A percentile compares a stretch with the other conserved stretches of the same genome.
These are phyloP conservation scores for Drosophila lowei DNA, from an alignment of 1,140 invertebrate species.

Conservation along the genomic window DNA sequence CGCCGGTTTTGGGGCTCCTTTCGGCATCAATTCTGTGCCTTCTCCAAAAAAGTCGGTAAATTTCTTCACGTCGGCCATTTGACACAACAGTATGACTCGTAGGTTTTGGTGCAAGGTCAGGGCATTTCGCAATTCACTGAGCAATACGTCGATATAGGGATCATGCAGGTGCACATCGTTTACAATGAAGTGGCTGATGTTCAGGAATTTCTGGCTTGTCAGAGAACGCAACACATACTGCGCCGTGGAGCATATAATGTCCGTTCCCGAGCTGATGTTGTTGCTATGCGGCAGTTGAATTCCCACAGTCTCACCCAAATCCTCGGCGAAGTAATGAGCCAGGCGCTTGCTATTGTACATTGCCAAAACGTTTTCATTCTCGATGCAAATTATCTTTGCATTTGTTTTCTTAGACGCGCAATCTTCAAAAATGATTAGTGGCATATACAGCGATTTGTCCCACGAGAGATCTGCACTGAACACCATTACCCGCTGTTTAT, in stretches of 20 bases:
- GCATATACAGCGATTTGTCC: constrained; percentile 62
- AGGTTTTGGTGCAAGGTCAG: constrained; percentile 89
- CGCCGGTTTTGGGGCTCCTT: not conserved
- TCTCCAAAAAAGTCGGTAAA: constrained; percentile 62
- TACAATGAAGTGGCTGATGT: constrained; percentile 93
- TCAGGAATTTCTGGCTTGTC: constrained; percentile 81
- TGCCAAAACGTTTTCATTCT: constrained; percentile 56
- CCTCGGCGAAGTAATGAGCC: constrained; percentile 92
- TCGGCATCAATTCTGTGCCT: constrained; percentile 29
- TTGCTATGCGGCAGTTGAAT: constrained; percentile 94
- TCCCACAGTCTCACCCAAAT: constrained; percentile 93
- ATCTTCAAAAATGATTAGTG: constrained; percentile 56
- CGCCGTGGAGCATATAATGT: constrained; percentile 64
- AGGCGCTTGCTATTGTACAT: constrained; percentile 76
- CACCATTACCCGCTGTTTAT: constrained; percentile 44
- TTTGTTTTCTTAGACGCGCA: constrained; percentile 34
- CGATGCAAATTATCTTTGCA: constrained; percentile 61
- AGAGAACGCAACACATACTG: constrained; percentile 61
- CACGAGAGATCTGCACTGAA: constrained; percentile 51
- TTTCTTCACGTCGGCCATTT: constrained; percentile 13
- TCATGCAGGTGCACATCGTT: constrained; percentile 98
- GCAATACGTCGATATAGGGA: constrained; percentile 94
- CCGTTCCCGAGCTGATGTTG: constrained; percentile 45
- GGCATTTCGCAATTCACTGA: constrained; percentile 92
- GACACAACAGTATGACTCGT: constrained; percentile 93